These are phyloP conservation scores for Conops quadrifasciatus DNA, from an alignment of 2,888 invertebrate genomes.

Conservation along the genomic window DNA sequence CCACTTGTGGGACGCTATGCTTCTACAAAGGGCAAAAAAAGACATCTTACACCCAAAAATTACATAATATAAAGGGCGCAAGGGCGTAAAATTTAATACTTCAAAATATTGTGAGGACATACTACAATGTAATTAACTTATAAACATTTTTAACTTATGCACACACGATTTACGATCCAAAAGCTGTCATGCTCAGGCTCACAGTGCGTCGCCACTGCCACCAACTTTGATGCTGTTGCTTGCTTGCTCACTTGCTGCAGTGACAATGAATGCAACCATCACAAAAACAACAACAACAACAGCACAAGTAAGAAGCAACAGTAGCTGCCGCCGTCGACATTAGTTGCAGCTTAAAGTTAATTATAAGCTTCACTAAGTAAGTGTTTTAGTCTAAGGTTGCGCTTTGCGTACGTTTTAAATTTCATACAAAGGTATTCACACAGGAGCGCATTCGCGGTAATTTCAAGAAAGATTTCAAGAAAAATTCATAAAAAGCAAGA, in stretches of 20 bases:
- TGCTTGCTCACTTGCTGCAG: not conserved
- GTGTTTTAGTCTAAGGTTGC: constrained; percentile 34
- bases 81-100: too few species aligned
- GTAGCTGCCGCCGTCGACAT: constrained; percentile 8
- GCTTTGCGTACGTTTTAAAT: constrained; percentile 25
- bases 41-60: too few species aligned
- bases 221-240: too few species aligned
- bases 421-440: constrained; percentile 27
- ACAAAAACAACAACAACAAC: not conserved
- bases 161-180: constrained; percentile 28
- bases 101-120: too few species aligned
- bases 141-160: not conserved
- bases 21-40: too few species aligned
- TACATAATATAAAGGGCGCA: too few species aligned
- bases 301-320: not conserved
- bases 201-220: constrained; percentile 9
- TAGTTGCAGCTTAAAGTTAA: constrained; percentile 32
- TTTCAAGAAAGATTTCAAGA: not conserved
- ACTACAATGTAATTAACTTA: too few species aligned
- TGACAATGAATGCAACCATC: not conserved
- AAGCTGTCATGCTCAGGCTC: not conserved
- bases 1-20: too few species aligned
- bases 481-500: not conserved
- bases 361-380: constrained; percentile 34
- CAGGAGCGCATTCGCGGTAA: not conserved